Evolutionary conservation across 1,140 invertebrate genomes (phyloP), one percentile per base, ranked within the genome.

Genomic region (Pseudomyrmex sp.): DNA sequence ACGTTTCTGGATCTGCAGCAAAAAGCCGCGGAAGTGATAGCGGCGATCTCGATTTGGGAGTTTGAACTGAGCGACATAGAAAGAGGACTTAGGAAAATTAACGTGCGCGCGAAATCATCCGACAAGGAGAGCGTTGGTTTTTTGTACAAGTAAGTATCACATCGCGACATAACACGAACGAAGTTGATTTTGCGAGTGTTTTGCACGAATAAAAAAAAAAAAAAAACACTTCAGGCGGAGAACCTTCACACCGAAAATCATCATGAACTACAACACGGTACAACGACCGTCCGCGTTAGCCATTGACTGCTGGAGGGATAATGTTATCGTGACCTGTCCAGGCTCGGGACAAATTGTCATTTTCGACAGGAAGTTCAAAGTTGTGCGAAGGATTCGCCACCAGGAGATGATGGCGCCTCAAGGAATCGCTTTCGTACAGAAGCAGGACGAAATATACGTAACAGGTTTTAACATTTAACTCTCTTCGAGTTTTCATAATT

Each of bases 381-480:
- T 95, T 18, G 85, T 95, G 12, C 92, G 91, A 7, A 90, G 95
- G 48, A 88, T 96, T 68, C 91, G 92, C 87, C 95, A 92, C 86
- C 93, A 91, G n/a, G 95, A 95, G 74, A 96, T 95, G 96, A 92
- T 97, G 85, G 97, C 96, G 82, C 96, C 96, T 10, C 95, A 96
- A 1, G 96, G 96, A 44, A 95, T 97, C 23, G 95, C 96, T 4
- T 97, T 96, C 83, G 96, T 95, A 85, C 94, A 95, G 68, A 93
- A 93, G 46, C 92, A 95, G 1, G 95, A 96, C 50, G 95, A 96
- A 89, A 95, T 97, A 61, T 96, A 96, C 87, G 95, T 97, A 20
- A 95, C 96, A 90, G 95, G 95, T 94, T 82, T 61, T 46, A 80
- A 79, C 18, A 93, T 82, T 61, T 46, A 80, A 79, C 18, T 15